Evolutionary conservation across 2,113 vertebrate genomes (phyloP).

Genomic region (Serilophus lunatus): DNA sequence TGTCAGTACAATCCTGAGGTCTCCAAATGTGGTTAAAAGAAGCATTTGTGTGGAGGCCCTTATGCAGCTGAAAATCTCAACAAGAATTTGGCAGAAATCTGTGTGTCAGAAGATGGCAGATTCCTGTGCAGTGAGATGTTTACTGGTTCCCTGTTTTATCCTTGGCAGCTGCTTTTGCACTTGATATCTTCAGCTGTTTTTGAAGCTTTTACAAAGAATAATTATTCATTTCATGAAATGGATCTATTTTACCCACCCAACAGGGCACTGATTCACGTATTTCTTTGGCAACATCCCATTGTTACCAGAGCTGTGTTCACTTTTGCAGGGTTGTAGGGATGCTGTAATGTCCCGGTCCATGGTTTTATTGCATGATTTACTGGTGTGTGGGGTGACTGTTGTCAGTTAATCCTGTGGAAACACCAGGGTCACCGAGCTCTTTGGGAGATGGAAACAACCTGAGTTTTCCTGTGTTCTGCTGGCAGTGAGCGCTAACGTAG

Average conservation of each 20-base stretch:
- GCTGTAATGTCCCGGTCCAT: background rate
- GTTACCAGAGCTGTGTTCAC: slow-evolving; percentile 13
- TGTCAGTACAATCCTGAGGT: slow-evolving; percentile 49
- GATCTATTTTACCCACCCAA: background rate
- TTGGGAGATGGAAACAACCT: background rate
- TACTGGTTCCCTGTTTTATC: slow-evolving; percentile 61
- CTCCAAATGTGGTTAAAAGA: slow-evolving; percentile 57
- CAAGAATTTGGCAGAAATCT: slow-evolving; percentile 71
- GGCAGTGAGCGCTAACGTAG: background rate
- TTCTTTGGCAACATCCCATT: background rate
- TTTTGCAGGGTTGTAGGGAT: background rate
- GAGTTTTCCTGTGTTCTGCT: slow-evolving; percentile 9
- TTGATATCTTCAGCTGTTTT: slow-evolving; percentile 60
- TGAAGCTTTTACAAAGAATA: slow-evolving; percentile 62
- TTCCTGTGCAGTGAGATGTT: slow-evolving; percentile 80
- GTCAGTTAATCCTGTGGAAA: background rate
- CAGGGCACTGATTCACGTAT: background rate
- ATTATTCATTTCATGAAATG: slow-evolving; percentile 43
- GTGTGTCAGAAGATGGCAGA: slow-evolving; percentile 73
- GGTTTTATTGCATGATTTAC: background rate
- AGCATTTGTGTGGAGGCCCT: slow-evolving; percentile 52
- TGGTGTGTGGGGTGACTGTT: background rate
- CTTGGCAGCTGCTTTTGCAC: slow-evolving; percentile 52
- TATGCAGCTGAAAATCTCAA: slow-evolving; percentile 62
- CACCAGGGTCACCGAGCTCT: background rate